Conservation (phyloP, 2,113 vertebrate species). For the Notarius quadriscutis region DNA sequence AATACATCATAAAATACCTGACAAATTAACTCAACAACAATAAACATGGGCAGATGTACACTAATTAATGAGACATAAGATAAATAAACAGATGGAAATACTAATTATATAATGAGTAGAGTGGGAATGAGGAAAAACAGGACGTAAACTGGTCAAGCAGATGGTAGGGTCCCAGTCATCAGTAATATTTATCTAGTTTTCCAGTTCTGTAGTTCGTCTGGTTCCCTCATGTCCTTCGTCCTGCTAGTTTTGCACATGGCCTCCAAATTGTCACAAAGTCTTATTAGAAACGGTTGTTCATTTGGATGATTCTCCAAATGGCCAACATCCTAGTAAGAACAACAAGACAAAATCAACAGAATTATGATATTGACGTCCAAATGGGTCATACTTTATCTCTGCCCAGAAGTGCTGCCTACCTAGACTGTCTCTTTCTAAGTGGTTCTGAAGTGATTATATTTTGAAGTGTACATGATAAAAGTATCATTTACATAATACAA, state of each 20-base stretch:
- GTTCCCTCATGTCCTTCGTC: not conserved
- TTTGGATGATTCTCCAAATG: not conserved
- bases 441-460: not conserved
- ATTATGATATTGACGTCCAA: not conserved
- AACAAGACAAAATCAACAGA: not conserved
- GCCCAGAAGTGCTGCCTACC: not conserved
- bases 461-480: not conserved
- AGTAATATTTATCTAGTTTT: not conserved
- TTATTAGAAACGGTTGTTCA: not conserved
- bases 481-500: not conserved
- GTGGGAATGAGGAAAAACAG: not conserved
- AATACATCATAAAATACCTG: not conserved
- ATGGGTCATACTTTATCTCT: not conserved
- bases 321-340: not conserved
- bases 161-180: not conserved
- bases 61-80: not conserved
- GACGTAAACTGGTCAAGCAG: not conserved
- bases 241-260: not conserved
- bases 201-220: not conserved
- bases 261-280: constrained; percentile 10
- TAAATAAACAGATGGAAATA: not conserved
- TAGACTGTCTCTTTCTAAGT: not conserved
- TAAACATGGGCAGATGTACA: not conserved
- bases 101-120: not conserved
- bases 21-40: not conserved